These are phyloP conservation scores for Promerops cafer DNA, from an alignment of 2,113 vertebrate genomes.

Conservation along the genomic window DNA sequence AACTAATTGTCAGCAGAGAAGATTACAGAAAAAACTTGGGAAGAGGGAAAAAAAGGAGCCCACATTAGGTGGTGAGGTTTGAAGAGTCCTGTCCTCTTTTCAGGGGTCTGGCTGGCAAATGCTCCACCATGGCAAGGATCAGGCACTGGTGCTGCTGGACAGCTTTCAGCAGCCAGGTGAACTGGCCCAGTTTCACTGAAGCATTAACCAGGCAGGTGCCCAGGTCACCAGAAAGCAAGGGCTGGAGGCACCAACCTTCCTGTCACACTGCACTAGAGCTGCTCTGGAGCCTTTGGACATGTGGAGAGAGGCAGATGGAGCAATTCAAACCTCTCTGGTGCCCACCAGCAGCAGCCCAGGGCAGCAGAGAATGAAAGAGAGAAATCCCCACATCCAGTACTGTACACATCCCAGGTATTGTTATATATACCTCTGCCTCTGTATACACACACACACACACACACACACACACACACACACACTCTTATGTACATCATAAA, in stretches of 20 bases:
- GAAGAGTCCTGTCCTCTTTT: not conserved
- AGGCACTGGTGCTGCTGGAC: not conserved
- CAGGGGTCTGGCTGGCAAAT: not conserved
- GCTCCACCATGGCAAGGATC: not conserved
- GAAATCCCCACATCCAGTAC: not conserved
- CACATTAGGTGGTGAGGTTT: not conserved
- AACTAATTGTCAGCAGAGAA: not conserved
- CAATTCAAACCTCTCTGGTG: not conserved
- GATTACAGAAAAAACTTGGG: not conserved
- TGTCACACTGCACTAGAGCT: not conserved
- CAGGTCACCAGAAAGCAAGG: not conserved
- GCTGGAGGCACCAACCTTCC: not conserved
- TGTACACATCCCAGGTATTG: not conserved
- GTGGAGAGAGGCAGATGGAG: not conserved
- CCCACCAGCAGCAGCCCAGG: not conserved
- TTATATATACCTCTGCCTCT: not conserved
- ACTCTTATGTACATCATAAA: not conserved
- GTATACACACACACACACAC: not conserved
- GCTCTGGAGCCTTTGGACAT: not conserved
- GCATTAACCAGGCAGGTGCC: not conserved
- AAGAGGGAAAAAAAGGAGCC: not conserved
- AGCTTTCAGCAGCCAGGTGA: not conserved
- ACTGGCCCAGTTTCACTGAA: not conserved
- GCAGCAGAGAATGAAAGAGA: not conserved
- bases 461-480: too few species aligned